Evolutionary conservation across 2,797 vertebrate genomes (phyloP), one percentile per base, ranked within the genome.

Genomic region (Microctenopoma steveboyesi): DNA sequence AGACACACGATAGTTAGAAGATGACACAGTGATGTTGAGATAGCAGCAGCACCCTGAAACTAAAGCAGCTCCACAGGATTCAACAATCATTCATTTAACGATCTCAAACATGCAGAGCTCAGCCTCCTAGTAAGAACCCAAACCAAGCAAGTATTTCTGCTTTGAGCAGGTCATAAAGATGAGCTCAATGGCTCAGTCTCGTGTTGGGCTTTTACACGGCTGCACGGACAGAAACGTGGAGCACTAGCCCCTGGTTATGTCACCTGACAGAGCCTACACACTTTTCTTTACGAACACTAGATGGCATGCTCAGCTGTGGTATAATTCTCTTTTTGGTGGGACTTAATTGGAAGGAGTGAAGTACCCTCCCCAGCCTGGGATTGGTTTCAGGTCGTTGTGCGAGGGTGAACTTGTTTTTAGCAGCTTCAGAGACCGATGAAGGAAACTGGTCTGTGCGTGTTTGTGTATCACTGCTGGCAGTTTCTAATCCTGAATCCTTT

Each of bases 281-380:
- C 4, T 25, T 46, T 8, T 42, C 40, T 61, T 15, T 18, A 22
- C 18, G 12, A 47, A 67, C 90, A 91, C 86, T 64, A 74, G 92
- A 82, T 79, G 91, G 91, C 60, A 55, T 14, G n/a, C 72, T 62
- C 69, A 42, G 52, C 76, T 33, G 53, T 25, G 43, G 3, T 35
- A 18, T 9, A 4, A 7, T 0, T n/a, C 45, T 82, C 72, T 74
- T 56, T 56, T 58, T 6, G 5, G 28, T 30, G 76, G 74, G 88
- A 88, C 89, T 81, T 86, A 79, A 76, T 54, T 56, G 42, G 68
- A 72, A 74, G 74, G 71, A 80, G 70, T 73, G 42, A 43, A n/a
- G 69, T 65, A 47, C 75, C 75, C 79, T 82, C 86, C 87, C 88
- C 83, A 55, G 55, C 33, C 66, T 86, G 66, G 70, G 81, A 92